A percentile compares a stretch with the other conserved stretches of the same genome.
Conservation (phyloP, 1,140 invertebrate species). For the Sarcophaga bullata region DNA sequence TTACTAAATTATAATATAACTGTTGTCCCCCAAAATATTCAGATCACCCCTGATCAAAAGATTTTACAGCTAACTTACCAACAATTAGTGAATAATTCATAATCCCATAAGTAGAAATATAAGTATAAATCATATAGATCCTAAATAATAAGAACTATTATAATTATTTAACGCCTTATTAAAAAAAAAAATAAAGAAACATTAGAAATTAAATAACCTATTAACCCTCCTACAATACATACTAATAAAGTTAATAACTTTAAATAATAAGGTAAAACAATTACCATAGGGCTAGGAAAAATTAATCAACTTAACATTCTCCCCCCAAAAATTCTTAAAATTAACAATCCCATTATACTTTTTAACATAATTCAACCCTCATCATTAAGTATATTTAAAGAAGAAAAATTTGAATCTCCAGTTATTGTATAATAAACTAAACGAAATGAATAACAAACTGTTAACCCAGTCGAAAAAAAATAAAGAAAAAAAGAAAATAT, state of each 20-base stretch:
- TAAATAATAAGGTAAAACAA: slow-evolving; percentile 67
- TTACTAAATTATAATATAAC: slow-evolving; percentile 55
- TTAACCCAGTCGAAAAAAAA: slow-evolving; percentile 54
- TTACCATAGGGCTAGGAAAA: slow-evolving; percentile 66
- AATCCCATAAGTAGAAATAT: slow-evolving; percentile 60
- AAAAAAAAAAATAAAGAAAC: slow-evolving; percentile 58
- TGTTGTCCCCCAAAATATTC: slow-evolving; percentile 66
- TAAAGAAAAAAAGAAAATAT: slow-evolving; percentile 67
- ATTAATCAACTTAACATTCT: slow-evolving; percentile 66
- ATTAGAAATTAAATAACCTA: slow-evolving; percentile 65
- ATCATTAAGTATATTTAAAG: slow-evolving; percentile 66
- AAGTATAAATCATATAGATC: slow-evolving; percentile 47
- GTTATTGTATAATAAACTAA: slow-evolving; percentile 69
- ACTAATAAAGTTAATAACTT: slow-evolving; percentile 66
- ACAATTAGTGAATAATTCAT: slow-evolving; percentile 49
- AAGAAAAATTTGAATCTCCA: slow-evolving; percentile 66
- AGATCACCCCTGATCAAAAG: slow-evolving; percentile 67
- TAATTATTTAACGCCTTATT: slow-evolving; percentile 65
- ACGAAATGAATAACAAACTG: slow-evolving; percentile 67
- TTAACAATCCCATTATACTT: slow-evolving; percentile 68
- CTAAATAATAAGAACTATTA: slow-evolving; percentile 65
- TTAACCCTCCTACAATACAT: slow-evolving; percentile 60
- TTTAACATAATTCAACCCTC: slow-evolving; percentile 66
- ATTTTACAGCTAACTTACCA: slow-evolving; percentile 56
- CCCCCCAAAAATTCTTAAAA: slow-evolving; percentile 67